Conservation (phyloP, 30 jellyfish, hydroid and myxozoan species). For the Aurelia coerulea region DNA sequence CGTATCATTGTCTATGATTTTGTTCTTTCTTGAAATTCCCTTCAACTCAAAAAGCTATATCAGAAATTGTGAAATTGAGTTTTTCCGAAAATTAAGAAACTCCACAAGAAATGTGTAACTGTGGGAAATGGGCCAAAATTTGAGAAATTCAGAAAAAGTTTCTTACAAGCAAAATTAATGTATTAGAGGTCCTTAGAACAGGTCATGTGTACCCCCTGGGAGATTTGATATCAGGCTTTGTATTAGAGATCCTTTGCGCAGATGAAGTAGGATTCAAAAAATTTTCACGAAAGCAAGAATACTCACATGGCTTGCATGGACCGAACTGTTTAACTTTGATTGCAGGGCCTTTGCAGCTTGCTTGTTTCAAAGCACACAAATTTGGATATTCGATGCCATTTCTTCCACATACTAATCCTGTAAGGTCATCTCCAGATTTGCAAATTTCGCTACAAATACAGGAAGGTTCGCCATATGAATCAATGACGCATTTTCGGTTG, state of each 20-base stretch:
- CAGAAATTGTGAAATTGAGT: too few species aligned
- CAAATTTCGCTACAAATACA: slow-evolving; percentile 70
- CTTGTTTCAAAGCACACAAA: slow-evolving; percentile 56
- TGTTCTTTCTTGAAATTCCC: too few species aligned
- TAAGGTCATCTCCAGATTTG: slow-evolving; percentile 43
- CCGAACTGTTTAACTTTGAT: slow-evolving; percentile 68
- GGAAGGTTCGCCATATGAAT: slow-evolving; percentile 52
- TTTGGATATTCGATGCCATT: slow-evolving; percentile 75
- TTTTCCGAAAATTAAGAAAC: too few species aligned
- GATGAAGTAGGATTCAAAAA: neutral
- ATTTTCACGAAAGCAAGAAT: neutral
- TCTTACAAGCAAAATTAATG: neutral
- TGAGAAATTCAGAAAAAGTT: neutral
- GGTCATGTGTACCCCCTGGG: too few species aligned
- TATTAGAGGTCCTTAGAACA: neutral
- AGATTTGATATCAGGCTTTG: too few species aligned
- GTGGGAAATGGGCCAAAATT: too few species aligned
- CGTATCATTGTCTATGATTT: too few species aligned
- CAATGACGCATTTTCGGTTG: slow-evolving; percentile 46
- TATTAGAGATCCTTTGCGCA: too few species aligned
- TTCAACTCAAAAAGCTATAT: too few species aligned
- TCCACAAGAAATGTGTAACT: too few species aligned
- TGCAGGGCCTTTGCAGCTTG: slow-evolving; percentile 49
- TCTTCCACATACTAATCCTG: slow-evolving; percentile 77
- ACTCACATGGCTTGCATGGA: slow-evolving; percentile 61